phyloP scores from a whole-genome alignment of 2,888 invertebrate genomes.

The Melinaea menophilus region DNA sequence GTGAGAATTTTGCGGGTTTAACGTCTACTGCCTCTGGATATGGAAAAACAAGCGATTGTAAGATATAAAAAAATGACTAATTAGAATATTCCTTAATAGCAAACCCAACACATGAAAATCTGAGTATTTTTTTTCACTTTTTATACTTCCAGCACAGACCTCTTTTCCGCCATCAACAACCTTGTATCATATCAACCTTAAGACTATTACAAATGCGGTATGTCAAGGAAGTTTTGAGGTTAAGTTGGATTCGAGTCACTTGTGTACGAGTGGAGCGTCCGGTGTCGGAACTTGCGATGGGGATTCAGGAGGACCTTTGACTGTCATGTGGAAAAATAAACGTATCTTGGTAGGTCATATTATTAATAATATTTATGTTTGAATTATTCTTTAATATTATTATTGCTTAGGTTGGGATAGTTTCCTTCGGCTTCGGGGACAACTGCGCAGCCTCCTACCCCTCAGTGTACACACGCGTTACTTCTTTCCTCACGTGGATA shows the following conservation, averaged over 20 bases:
- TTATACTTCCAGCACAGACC: conserved; percentile 29
- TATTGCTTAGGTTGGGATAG: background rate
- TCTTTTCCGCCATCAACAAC: conserved; percentile 45
- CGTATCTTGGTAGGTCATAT: background rate
- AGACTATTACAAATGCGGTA: conserved; percentile 54
- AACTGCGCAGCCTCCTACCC: background rate
- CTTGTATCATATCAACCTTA: conserved; percentile 44
- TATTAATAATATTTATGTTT: background rate
- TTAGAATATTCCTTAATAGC: background rate
- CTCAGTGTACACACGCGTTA: too few relatives aligned
- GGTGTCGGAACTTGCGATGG: conserved; percentile 66
- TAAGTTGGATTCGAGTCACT: conserved; percentile 54
- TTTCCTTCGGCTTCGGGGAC: conserved; percentile 1
- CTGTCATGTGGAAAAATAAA: background rate
- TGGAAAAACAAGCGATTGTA: conserved; percentile 1
- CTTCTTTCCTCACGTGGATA: too few relatives aligned
- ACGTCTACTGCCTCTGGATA: background rate
- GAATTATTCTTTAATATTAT: background rate
- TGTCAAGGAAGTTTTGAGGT: conserved; percentile 63
- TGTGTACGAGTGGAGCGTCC: conserved; percentile 64
- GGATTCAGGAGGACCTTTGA: background rate
- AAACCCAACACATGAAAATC: too few relatives aligned
- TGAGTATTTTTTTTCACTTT: too few relatives aligned
- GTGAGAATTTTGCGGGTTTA: background rate
- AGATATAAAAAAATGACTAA: background rate